A percentile compares a stretch with the other conserved stretches of the same genome.
phyloP scores from a whole-genome alignment of 30 jellyfish, hydroid and myxozoan species.

The Aurelia aurita region DNA sequence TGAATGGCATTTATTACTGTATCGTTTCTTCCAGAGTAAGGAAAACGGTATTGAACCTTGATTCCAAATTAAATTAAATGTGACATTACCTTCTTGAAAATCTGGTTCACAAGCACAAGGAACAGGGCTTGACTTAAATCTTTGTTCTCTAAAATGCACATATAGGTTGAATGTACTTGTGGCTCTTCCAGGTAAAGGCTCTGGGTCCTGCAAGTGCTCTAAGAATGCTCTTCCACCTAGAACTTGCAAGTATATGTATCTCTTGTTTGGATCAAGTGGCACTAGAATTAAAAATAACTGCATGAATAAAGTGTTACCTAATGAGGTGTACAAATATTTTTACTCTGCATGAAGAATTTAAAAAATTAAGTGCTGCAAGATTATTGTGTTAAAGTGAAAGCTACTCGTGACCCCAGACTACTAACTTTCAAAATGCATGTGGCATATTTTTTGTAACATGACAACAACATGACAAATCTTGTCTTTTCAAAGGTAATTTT shows the following conservation, averaged over 20 bases:
- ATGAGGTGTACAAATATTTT: no score
- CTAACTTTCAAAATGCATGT: no score
- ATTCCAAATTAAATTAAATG: no score
- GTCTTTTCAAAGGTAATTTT: no score
- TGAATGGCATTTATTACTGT: no score
- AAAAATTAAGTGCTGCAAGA: no score
- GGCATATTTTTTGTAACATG: no score
- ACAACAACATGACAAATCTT: no score
- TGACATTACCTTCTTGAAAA: constrained; percentile 85
- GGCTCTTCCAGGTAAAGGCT: constrained; percentile 83
- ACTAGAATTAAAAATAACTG: constrained; percentile 40
- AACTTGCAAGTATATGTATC: constrained; percentile 82
- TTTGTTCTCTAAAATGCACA: constrained; percentile 77
- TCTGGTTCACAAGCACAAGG: constrained; percentile 96
- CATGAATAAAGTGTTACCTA: not conserved
- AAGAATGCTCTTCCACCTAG: constrained; percentile 92
- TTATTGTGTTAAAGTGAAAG: no score
- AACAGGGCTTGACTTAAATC: constrained; percentile 82
- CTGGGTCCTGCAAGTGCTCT: constrained; percentile 97
- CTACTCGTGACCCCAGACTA: no score
- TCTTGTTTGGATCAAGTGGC: constrained; percentile 87
- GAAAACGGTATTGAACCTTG: no score
- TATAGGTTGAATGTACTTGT: constrained; percentile 80
- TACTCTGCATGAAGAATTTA: not conserved
- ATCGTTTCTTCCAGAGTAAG: no score